Conservation (phyloP, 2,888 invertebrate species). For the Pegoplata infirma region DNA sequence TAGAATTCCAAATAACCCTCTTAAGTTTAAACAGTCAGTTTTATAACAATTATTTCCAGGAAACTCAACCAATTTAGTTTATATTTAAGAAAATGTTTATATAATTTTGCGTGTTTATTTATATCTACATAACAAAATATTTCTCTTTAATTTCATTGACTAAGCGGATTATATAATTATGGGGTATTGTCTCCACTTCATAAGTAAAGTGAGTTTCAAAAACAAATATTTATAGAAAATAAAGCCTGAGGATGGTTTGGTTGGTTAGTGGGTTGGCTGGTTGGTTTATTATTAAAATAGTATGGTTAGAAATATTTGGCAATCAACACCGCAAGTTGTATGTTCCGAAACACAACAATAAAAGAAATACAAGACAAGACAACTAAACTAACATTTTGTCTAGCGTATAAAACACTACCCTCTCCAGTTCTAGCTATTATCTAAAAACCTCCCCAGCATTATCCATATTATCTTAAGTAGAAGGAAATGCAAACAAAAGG, state of each 20-base stretch:
- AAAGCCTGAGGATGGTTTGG: neutral
- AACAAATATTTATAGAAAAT: neutral
- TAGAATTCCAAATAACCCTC: too few species aligned
- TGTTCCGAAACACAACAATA: neutral
- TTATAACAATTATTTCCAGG: too few species aligned
- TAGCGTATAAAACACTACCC: neutral
- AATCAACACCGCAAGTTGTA: slow-evolving; percentile 33
- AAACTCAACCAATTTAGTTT: too few species aligned
- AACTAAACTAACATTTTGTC: neutral
- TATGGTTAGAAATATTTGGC: slow-evolving; percentile 31
- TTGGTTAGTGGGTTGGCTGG: neutral
- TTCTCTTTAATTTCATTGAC: neutral
- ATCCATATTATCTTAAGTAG: neutral
- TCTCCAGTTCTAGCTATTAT: too few species aligned
- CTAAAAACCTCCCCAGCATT: neutral
- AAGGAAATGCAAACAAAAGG: slow-evolving; percentile 3
- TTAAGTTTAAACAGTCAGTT: too few species aligned
- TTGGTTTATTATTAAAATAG: neutral
- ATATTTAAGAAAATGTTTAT: too few species aligned
- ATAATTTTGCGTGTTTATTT: too few species aligned
- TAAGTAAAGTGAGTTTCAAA: neutral
- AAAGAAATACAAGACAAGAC: too few species aligned
- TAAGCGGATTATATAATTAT: neutral
- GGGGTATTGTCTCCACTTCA: neutral
- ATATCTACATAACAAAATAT: neutral